Base-by-base conservation (phyloP, 2,797 vertebrate genomes). In the Triplophysa bombifrons region DNA sequence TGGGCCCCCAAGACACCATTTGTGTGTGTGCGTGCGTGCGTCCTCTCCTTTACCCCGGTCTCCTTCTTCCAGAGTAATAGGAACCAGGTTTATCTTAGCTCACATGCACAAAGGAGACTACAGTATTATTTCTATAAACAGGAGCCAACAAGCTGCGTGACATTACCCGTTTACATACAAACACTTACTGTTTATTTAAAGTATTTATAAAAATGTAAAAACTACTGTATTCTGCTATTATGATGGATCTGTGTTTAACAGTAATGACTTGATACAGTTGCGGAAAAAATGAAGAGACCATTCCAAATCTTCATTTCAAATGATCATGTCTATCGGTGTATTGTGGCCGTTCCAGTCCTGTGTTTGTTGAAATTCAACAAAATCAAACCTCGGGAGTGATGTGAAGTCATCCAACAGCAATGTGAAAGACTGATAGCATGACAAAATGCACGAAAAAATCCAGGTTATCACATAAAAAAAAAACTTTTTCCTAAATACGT, bases 71-170 rank as follows among this genome's bases (percentile, higher is more conserved):
- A 38, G 53, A 53, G 72, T 79, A 81, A 80, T 76, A 63, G 71
- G 72, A 79, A 58, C 58, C 81, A 81, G 85, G 73, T 83, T 75
- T 76, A 68, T 81, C 63, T 38, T 25, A 63, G 60, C 56, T 61
- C 34, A 60, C 53, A 68, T 30, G 41, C 22, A 44, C 53, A 68
- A 38, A 60, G 56, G 58, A 68, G 44, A 44, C 38, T 46, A 60
- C 44, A 68, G 74, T 27, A 5, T 67, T 25, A 9, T 44, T 67
- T 66, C 12, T 56, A 2, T 10, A 16, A 58, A 16, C 17, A 0
- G 19, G 22, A 41, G 50, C 16, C 19, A 55, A 25, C 63, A 55
- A 55, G 22, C 22, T 22, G 1, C 19, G 12, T 46, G 38, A 44
- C 17, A 30, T 68, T 38, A 48, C 44, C 6, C n/a, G 16, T 30